Conservation (phyloP, 1,140 invertebrate species). For the Tenebrio molitor region DNA sequence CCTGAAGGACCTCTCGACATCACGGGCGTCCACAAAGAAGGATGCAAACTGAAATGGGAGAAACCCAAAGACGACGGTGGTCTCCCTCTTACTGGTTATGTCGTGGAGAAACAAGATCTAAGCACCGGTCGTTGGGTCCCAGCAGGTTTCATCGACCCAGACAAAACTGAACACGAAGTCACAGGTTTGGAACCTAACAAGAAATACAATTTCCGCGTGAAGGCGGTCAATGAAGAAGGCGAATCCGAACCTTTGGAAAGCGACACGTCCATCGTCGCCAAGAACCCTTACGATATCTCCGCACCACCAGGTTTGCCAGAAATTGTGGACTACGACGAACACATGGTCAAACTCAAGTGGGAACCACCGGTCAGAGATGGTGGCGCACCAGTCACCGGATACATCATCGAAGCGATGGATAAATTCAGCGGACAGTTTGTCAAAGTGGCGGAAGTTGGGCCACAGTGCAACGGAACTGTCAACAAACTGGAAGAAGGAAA, state of each 20-base stretch:
- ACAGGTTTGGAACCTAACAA: conserved; percentile 92
- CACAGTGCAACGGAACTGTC: conserved; percentile 85
- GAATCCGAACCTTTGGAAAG: conserved; percentile 94
- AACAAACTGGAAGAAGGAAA: conserved; percentile 93
- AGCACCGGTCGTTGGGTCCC: conserved; percentile 90
- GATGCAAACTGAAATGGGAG: conserved; percentile 95
- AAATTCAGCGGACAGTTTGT: conserved; percentile 77
- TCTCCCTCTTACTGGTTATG: conserved; percentile 88
- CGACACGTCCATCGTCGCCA: conserved; percentile 88
- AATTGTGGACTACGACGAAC: conserved; percentile 93
- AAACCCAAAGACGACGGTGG: conserved; percentile 97
- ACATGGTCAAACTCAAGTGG: conserved; percentile 95
- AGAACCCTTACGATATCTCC: conserved; percentile 96
- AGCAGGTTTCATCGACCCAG: conserved; percentile 88
- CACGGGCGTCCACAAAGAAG: conserved; percentile 93
- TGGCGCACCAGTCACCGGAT: conserved; percentile 95
- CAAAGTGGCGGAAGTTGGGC: conserved; percentile 85
- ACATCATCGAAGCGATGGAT: conserved; percentile 91
- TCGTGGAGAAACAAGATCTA: conserved; percentile 94
- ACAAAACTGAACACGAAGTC: conserved; percentile 87
- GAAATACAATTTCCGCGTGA: conserved; percentile 95
- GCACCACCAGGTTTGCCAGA: conserved; percentile 92
- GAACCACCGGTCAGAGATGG: conserved; percentile 95
- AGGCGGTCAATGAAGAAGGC: conserved; percentile 95
- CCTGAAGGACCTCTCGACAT: conserved; percentile 96